Evolutionary conservation across 2,113 vertebrate species (phyloP).

Genomic region (Phodopus roborovskii): DNA sequence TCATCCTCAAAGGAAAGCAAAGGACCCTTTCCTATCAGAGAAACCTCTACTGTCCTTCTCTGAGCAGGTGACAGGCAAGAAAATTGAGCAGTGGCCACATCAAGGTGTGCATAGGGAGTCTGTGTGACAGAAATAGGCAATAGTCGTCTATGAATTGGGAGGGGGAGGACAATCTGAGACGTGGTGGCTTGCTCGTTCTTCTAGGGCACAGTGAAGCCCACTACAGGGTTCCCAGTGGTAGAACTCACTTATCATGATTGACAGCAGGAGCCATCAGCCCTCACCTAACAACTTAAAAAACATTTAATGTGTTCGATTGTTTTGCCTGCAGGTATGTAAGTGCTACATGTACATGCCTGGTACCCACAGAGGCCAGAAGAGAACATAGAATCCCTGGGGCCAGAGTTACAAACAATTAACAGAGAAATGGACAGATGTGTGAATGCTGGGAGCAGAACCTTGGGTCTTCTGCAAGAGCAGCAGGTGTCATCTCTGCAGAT

Average conservation of each 20-base stretch:
- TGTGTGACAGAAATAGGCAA: not conserved
- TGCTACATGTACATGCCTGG: accelerated
- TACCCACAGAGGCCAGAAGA: too few relatives aligned
- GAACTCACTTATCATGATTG: not conserved
- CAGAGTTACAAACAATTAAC: not conserved
- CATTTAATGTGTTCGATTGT: too few relatives aligned
- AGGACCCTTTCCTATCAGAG: not conserved
- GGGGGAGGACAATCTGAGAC: not conserved
- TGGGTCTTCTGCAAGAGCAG: not conserved
- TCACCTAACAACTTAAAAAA: not conserved
- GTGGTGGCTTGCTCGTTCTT: accelerated
- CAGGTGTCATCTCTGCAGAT: too few relatives aligned
- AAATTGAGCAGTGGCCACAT: not conserved
- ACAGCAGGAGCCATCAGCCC: not conserved
- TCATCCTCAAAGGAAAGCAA: not conserved
- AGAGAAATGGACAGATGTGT: not conserved
- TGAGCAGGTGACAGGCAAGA: not conserved
- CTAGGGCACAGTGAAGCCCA: not conserved
- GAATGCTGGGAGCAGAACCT: not conserved
- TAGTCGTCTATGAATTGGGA: not conserved
- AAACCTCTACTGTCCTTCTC: not conserved
- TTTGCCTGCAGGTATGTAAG: not conserved
- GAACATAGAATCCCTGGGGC: not conserved
- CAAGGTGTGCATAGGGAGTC: not conserved
- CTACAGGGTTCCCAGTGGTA: not conserved